Evolutionary conservation across 1,140 invertebrate genomes (phyloP).

Genomic region (Drosophila pandora): DNA sequence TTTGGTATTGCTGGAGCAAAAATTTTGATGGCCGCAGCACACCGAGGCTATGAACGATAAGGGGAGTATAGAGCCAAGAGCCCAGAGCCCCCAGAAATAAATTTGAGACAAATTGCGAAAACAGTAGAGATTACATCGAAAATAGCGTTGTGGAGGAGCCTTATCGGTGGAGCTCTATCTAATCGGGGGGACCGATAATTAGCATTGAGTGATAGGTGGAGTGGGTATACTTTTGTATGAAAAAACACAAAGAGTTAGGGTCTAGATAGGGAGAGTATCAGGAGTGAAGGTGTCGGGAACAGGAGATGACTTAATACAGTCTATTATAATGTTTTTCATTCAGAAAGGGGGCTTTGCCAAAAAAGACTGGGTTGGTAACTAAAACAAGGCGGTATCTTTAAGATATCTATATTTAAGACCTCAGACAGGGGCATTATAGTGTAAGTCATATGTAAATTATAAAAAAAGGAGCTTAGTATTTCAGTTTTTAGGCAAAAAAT

Average conservation of each 20-base stretch:
- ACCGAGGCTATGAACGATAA: slow-evolving; percentile 65
- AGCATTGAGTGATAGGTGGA: slow-evolving; percentile 50
- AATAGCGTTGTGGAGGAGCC: slow-evolving; percentile 3
- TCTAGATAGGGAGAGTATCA: neutral
- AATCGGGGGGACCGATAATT: slow-evolving; percentile 66
- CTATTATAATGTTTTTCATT: no score
- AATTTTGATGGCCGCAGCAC: slow-evolving; percentile 20
- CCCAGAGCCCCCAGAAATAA: neutral
- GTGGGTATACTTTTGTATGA: neutral
- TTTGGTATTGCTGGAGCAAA: slow-evolving; percentile 22
- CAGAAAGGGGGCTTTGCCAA: no score
- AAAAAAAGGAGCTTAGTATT: no score
- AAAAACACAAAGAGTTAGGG: neutral
- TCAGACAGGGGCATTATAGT: neutral
- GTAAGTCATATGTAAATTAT: neutral
- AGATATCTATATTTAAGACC: neutral
- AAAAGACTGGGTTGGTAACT: neutral
- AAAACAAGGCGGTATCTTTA: no score
- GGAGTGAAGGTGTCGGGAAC: no score
- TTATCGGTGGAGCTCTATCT: slow-evolving; percentile 58
- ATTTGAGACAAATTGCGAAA: slow-evolving; percentile 11
- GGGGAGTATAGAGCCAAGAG: neutral
- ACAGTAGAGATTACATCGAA: slow-evolving; percentile 43
- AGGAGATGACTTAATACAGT: no score
- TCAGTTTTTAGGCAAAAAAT: no score